These are phyloP conservation scores for Drosophila imparisetae DNA, from an alignment of 2,888 invertebrate genomes.

Conservation along the genomic window DNA sequence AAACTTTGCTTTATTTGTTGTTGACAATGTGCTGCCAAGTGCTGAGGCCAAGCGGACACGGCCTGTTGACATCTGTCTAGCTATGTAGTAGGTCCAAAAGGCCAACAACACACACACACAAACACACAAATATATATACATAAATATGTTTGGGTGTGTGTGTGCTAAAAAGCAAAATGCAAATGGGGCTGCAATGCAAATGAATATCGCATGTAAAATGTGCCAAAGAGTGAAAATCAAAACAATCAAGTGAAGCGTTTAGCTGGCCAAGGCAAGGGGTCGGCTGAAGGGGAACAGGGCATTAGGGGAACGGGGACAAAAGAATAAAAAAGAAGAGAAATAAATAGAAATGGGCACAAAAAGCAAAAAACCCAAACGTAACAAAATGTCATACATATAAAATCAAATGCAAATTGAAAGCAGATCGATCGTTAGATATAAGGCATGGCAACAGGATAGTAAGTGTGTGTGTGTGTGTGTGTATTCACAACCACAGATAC, in stretches of 20 bases:
- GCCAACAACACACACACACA: conserved; percentile 9
- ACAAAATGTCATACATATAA: conserved; percentile 77
- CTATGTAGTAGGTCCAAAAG: conserved; percentile 33
- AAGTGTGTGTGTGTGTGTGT: neutral
- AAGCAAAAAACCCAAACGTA: conserved; percentile 31
- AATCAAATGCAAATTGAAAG: conserved; percentile 77
- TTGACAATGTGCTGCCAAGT: conserved; percentile 41
- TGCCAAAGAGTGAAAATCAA: conserved; percentile 75
- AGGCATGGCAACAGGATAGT: conserved; percentile 9
- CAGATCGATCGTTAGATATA: conserved; percentile 59
- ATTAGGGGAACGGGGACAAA: neutral
- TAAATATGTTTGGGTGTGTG: conserved; percentile 26
- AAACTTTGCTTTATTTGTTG: conserved; percentile 40
- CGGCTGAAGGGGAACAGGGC: neutral
- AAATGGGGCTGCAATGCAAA: conserved; percentile 71
- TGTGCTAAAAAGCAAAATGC: conserved; percentile 43
- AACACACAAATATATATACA: conserved; percentile 47
- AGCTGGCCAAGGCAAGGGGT: conserved; percentile 8
- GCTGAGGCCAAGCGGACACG: conserved; percentile 55
- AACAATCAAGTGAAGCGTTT: conserved; percentile 76
- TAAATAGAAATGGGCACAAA: conserved; percentile 16
- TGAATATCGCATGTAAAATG: conserved; percentile 74
- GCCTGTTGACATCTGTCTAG: conserved; percentile 53
- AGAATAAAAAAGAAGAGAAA: neutral
- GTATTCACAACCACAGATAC: neutral